Base-by-base conservation (phyloP, 2,113 vertebrate genomes). In the Leptobrachium leishanense region DNA sequence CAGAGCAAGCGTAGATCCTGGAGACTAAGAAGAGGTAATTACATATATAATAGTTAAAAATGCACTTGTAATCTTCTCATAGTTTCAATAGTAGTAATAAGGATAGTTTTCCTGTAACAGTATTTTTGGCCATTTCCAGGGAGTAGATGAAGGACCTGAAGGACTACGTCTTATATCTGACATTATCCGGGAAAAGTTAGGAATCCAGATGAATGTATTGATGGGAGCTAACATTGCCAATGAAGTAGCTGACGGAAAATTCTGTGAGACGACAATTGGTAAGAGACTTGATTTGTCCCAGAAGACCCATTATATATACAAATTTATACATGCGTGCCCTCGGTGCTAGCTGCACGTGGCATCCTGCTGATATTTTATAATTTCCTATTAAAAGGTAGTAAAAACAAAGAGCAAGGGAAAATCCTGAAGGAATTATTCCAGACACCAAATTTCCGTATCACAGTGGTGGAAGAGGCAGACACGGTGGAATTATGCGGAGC, bases 251-350 rank as follows among this genome's bases (percentile, higher is more conserved):
- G 95, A 95, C 0, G 96, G 94, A 84, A 98, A 99, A 88, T 99
- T 99, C 90, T 99, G 98, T 65, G 98, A 99, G 85, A 98, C 97
- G 2, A 99, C 98, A 57, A 98, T 99, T 0, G 98, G 98, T 98
- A 91, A 87, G 85, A 83, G 75, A 65, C 72, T 12, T 0, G n/a
- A 6, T 50, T 41, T 44, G 55, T 40, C 68, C 31, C 63, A 67
- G 10, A 5, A 41, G 63, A 15, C 43, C 11, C 12, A 5, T 13
- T 2, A 42, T 15, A 41, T 5, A 9, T 2, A 2, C 10, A 68
- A 13, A 3, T 5, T 43, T 2, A 50, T 40, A 43, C 66, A 41
- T 63, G 55, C 13, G 42, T 6, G 57, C 3, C 7, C 20, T 2
- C n/a, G 2, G 5, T 68, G 44, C 41, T 53, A 0, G 0, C 59